Conservation (phyloP, 2,797 vertebrate genomes). For the Oreortyx pictus region DNA sequence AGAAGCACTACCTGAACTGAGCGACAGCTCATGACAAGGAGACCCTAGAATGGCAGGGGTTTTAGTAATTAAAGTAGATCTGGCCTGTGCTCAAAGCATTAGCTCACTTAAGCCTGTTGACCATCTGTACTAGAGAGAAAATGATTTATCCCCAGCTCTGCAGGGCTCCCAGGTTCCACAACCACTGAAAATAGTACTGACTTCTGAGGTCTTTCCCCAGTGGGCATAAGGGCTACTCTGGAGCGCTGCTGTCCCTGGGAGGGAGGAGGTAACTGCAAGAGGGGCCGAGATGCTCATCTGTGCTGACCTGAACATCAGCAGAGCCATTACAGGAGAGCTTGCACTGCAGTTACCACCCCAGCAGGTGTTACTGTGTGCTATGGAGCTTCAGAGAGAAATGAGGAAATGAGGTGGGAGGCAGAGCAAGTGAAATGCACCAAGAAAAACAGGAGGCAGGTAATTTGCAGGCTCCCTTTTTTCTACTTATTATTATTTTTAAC, state of each 20-base stretch:
- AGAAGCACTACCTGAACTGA: constrained; percentile 56
- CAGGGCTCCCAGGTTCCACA: not conserved
- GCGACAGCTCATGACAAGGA: constrained; percentile 45
- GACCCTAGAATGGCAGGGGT: constrained; percentile 25
- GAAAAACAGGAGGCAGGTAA: constrained; percentile 46
- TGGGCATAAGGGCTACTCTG: constrained; percentile 12
- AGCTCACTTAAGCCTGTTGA: constrained; percentile 61
- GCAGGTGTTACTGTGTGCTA: constrained; percentile 18
- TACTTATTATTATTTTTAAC: not conserved
- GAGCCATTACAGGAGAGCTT: not conserved
- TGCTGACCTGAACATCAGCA: not conserved
- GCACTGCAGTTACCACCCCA: not conserved
- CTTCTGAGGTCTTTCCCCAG: constrained; percentile 1
- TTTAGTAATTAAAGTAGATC: constrained; percentile 74
- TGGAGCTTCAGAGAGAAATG: constrained; percentile 39
- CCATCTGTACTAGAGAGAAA: constrained; percentile 61
- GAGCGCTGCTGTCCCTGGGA: not conserved
- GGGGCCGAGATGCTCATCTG: not conserved
- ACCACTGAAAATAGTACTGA: not conserved
- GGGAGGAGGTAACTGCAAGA: not conserved
- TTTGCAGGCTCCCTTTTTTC: not conserved
- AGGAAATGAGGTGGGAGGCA: constrained; percentile 7
- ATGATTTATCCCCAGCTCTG: constrained; percentile 47
- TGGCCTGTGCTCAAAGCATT: constrained; percentile 59
- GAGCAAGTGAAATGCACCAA: constrained; percentile 15